A percentile compares a stretch with the other conserved stretches of the same genome.
Evolutionary conservation across 1,140 invertebrate species (phyloP).

Genomic region (Chironomus tepperi): DNA sequence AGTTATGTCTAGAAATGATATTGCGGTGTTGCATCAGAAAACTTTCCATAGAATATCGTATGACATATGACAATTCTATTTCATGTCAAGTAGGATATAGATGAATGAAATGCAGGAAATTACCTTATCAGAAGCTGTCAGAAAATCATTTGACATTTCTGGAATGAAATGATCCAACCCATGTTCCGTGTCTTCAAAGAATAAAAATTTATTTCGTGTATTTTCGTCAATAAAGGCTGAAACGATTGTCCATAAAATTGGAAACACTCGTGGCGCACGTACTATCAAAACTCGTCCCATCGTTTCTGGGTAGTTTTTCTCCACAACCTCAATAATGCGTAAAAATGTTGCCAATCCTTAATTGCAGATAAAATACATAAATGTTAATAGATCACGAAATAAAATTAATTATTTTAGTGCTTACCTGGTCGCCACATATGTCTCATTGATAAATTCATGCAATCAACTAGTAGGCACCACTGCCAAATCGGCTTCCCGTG

Average conservation of each 20-base stretch:
- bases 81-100: too few relatives aligned
- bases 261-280: constrained; percentile 84
- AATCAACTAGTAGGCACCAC: constrained; percentile 85
- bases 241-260: constrained; percentile 93
- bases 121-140: constrained; percentile 83
- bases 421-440: constrained; percentile 80
- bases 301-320: constrained; percentile 94
- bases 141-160: constrained; percentile 83
- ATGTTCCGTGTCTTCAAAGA: constrained; percentile 83
- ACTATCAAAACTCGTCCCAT: constrained; percentile 84
- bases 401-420: neutral
- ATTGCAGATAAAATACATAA: neutral
- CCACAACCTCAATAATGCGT: constrained; percentile 90
- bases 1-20: neutral
- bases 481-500: constrained; percentile 71
- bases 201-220: constrained; percentile 88
- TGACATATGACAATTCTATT: neutral
- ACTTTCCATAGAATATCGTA: neutral
- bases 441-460: constrained; percentile 91
- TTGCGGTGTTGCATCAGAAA: neutral
- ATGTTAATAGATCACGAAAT: neutral
- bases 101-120: constrained; percentile 31
- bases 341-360: constrained; percentile 80
- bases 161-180: constrained; percentile 80
- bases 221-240: constrained; percentile 96